Percentiles rank a stretch among this genome's conserved stretches.
These are phyloP conservation scores for Zhuqinia jingwanae DNA, from an alignment of 2,888 invertebrate species.

Conservation along the genomic window DNA sequence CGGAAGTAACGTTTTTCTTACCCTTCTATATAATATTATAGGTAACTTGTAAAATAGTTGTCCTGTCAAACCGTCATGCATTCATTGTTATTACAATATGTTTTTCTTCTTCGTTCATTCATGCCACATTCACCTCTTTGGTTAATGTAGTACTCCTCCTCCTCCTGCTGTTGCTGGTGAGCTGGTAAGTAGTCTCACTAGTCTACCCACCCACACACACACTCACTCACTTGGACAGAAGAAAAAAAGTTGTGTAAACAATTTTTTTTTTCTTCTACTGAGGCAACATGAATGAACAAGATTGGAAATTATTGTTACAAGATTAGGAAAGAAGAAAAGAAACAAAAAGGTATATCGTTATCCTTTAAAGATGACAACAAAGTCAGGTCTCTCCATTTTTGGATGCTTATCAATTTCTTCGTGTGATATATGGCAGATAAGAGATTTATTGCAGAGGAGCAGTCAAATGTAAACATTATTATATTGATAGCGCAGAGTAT, in stretches of 20 bases:
- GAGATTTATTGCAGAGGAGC: slow-evolving; percentile 44
- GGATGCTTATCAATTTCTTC: slow-evolving; percentile 59
- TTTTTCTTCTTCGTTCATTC: no score
- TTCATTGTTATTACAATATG: neutral
- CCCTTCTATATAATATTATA: slow-evolving; percentile 2
- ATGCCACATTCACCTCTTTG: neutral
- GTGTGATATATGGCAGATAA: slow-evolving; percentile 49
- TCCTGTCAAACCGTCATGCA: slow-evolving; percentile 23
- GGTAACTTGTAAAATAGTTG: slow-evolving; percentile 1
- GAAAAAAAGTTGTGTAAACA: slow-evolving; percentile 35
- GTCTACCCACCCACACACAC: slow-evolving; percentile 45
- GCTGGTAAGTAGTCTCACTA: no score
- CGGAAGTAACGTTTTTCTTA: slow-evolving; percentile 16
- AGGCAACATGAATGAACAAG: slow-evolving; percentile 3
- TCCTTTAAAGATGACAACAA: slow-evolving; percentile 51
- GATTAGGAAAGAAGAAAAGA: neutral
- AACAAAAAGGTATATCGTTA: slow-evolving; percentile 38
- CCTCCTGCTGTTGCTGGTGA: no score
- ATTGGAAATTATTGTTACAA: slow-evolving; percentile 38
- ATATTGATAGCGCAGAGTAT: neutral
- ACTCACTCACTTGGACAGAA: neutral
- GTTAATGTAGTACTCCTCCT: neutral
- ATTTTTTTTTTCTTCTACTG: neutral
- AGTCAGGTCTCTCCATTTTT: slow-evolving; percentile 56
- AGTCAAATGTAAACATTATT: slow-evolving; percentile 27